A percentile compares a stretch with the other conserved stretches of the same genome.
Conservation (phyloP, 2,888 invertebrate genomes). For the Nomada goodeniana region DNA sequence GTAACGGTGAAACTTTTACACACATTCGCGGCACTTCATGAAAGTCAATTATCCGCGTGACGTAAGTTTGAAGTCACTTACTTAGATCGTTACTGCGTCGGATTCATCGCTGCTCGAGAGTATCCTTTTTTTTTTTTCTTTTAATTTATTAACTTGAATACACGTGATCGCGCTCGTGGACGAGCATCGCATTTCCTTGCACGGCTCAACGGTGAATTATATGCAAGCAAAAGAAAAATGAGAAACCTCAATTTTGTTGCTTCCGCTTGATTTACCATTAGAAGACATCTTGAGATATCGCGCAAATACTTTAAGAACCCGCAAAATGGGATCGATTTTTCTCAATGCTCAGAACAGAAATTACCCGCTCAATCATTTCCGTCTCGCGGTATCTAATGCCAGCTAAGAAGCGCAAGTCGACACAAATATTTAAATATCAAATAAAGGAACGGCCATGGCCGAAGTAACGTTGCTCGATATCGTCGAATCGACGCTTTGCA, state of each 20-base stretch:
- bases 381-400: not conserved
- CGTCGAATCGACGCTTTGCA: not conserved
- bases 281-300: too few species aligned
- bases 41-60: constrained; percentile 9
- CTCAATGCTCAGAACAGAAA: not conserved
- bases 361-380: too few species aligned
- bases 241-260: not conserved
- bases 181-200: not conserved
- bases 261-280: too few species aligned
- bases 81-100: constrained; percentile 3
- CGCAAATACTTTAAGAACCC: too few species aligned
- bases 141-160: not conserved
- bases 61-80: not conserved
- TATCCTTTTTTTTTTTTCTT: not conserved
- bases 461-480: not conserved
- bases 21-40: constrained; percentile 1
- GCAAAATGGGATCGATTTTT: too few species aligned
- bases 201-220: not conserved
- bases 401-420: not conserved
- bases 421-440: not conserved
- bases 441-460: not conserved
- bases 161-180: too few species aligned
- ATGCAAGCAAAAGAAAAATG: not conserved
- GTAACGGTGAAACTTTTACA: constrained; percentile 11
- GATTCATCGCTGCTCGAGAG: not conserved